Base-by-base conservation (phyloP, 2,797 vertebrate species). In the Sparus aurata region DNA sequence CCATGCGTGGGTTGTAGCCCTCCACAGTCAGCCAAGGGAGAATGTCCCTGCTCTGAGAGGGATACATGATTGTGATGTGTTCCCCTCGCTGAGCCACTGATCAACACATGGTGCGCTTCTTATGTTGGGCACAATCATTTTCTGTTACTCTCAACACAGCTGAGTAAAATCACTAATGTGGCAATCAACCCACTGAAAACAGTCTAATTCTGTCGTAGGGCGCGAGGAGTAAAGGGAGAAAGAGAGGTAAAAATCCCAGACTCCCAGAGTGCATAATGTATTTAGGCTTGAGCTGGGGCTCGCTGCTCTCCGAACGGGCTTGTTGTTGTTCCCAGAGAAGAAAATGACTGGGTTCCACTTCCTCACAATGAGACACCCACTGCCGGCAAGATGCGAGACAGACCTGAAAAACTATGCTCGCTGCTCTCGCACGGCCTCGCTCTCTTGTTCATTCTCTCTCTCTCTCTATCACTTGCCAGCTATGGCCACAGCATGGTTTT, bases 111-210 rank as follows among this genome's bases (percentile, higher is more conserved):
- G 85, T 82, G 84, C 74, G 64, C 82, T 84, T 83, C 75, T 77
- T 77, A 70, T 82, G 85, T 81, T 89, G 83, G 88, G 88, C 87
- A 62, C 62, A 81, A 82, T 69, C 65, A 75, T 75, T 71, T 89
- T 88, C 92, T 92, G 94, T 94, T 86, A 23, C 90, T 93, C 76
- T 80, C 85, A 55, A 81, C 83, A 45, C 80, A 76, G 62, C 84
- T 73, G 91, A 92, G 86, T 82, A 79, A 94, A 93, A 94, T 86
- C 85, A 74, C 83, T 88, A 54, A 77, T 81, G 90, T 54, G 90
- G 95, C 95, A 95, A 87, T 92, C 94, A 94, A 93, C 93, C 92
- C 93, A 87, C 91, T 82, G 90, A 88, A 94, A 95, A 92, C 90
- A 93, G 87, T 89, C 93, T 84, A 82, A 87, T 85, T 82, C 59